Conservation (phyloP, 2,888 invertebrate species). For the Pinctada fucata region DNA sequence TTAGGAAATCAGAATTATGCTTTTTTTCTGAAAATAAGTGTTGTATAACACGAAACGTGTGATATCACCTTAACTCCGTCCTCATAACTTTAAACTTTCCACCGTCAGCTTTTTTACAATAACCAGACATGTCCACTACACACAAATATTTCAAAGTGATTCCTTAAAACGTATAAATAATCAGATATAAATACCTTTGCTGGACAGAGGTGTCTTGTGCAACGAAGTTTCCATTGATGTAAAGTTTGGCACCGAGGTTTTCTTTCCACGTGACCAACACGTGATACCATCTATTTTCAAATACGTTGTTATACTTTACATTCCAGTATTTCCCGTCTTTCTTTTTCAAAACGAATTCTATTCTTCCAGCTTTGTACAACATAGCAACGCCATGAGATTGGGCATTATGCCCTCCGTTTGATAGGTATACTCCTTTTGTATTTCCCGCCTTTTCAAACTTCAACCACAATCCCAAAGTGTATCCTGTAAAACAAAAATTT, state of each 20-base stretch:
- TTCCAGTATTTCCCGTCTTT: constrained; percentile 69
- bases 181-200: no score
- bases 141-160: no score
- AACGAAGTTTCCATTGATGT: constrained; percentile 68
- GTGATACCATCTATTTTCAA: constrained; percentile 73
- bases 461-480: constrained; percentile 73
- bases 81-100: no score
- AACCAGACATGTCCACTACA: no score
- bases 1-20: no score
- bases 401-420: constrained; percentile 72
- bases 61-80: no score
- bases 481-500: constrained; percentile 59
- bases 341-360: constrained; percentile 71
- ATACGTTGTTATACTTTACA: constrained; percentile 53
- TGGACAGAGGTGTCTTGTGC: constrained; percentile 36
- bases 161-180: no score
- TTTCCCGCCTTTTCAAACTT: constrained; percentile 63
- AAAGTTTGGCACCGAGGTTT: constrained; percentile 65
- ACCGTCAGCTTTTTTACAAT: no score
- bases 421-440: constrained; percentile 68
- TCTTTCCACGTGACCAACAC: constrained; percentile 69
- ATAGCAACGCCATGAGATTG: constrained; percentile 74
- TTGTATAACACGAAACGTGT: no score
- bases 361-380: constrained; percentile 66
- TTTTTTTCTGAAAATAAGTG: no score